These are phyloP conservation scores for Pyrgus malvae DNA, from an alignment of 2,888 invertebrate genomes.

Conservation along the genomic window DNA sequence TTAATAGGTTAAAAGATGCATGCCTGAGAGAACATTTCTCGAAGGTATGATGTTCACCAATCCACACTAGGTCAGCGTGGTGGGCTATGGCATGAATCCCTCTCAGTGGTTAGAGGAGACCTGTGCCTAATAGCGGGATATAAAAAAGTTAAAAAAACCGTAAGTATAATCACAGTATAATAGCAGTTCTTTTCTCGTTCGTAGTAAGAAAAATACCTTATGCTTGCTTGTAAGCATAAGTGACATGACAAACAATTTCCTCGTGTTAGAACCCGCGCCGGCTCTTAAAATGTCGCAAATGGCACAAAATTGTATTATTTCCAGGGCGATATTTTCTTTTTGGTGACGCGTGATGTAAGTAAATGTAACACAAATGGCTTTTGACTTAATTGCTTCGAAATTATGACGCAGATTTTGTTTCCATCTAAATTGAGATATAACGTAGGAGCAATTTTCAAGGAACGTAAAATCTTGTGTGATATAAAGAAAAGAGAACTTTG, in stretches of 20 bases:
- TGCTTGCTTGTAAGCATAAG: slow-evolving; percentile 16
- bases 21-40: too few species aligned
- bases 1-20: too few species aligned
- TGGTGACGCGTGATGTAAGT: slow-evolving; percentile 17
- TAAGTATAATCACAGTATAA: too few species aligned
- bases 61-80: too few species aligned
- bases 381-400: slow-evolving; percentile 25
- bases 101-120: too few species aligned
- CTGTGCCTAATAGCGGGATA: too few species aligned
- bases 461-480: too few species aligned
- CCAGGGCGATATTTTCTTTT: slow-evolving; percentile 19
- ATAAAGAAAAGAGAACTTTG: too few species aligned
- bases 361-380: slow-evolving; percentile 26
- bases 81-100: too few species aligned
- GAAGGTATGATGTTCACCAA: too few species aligned
- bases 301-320: slow-evolving; percentile 24
- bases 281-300: slow-evolving; percentile 25
- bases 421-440: neutral
- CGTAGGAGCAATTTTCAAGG: too few species aligned
- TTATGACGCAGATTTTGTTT: slow-evolving; percentile 5
- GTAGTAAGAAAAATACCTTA: neutral
- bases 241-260: slow-evolving; percentile 28
- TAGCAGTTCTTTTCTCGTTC: neutral
- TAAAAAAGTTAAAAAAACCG: too few species aligned
- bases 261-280: slow-evolving; percentile 1